These are phyloP conservation scores for Scaptomyza polygonia DNA, from an alignment of 2,888 invertebrate genomes.

Conservation along the genomic window DNA sequence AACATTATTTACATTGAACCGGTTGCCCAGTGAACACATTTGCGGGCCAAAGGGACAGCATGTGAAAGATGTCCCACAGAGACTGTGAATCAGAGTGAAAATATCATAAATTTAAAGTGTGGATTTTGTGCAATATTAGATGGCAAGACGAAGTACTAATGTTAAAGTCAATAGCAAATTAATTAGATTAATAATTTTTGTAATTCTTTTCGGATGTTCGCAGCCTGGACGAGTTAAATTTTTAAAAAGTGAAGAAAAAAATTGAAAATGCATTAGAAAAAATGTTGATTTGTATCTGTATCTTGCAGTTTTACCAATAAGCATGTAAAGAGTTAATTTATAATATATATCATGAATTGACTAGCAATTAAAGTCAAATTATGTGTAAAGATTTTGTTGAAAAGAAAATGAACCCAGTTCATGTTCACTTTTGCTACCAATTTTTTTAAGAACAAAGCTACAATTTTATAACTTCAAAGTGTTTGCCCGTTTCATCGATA, in stretches of 20 bases:
- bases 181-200: conserved; percentile 6
- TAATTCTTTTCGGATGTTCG: not conserved
- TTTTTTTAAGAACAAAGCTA: no score
- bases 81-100: conserved; percentile 34
- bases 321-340: no score
- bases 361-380: no score
- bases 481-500: not conserved
- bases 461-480: not conserved
- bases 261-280: not conserved
- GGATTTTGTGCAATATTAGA: conserved; percentile 1
- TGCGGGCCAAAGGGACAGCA: conserved; percentile 26
- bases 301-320: not conserved
- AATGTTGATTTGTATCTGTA: not conserved
- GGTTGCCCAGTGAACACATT: conserved; percentile 75
- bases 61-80: conserved; percentile 19
- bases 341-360: no score
- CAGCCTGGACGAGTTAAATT: not conserved
- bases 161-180: conserved; percentile 1
- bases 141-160: not conserved
- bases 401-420: no score
- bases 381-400: no score
- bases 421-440: no score
- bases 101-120: conserved; percentile 18
- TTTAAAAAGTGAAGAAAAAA: not conserved
- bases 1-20: conserved; percentile 68